Percentiles rank a stretch among this genome's conserved stretches.
phyloP scores from a whole-genome alignment of 2,888 invertebrate species.

The Melinaea marsaeus region DNA sequence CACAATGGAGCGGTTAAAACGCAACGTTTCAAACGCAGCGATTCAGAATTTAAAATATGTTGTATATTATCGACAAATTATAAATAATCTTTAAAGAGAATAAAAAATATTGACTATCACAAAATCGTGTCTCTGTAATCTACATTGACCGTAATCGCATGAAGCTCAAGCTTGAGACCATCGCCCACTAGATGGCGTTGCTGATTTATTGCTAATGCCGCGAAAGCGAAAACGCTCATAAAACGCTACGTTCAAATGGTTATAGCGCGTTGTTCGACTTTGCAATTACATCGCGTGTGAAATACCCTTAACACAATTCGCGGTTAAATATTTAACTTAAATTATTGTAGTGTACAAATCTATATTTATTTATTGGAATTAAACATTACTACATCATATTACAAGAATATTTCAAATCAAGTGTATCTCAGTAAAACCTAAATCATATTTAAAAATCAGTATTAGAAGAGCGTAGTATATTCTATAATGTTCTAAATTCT shows the following conservation, averaged over 20 bases:
- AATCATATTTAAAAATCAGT: background rate
- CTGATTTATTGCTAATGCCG: conserved; percentile 77
- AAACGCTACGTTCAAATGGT: conserved; percentile 57
- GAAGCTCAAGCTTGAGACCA: conserved; percentile 49
- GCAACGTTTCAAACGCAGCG: conserved; percentile 32
- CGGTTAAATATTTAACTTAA: conserved; percentile 18
- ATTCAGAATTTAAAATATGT: conserved; percentile 15
- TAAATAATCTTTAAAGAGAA: too few relatives aligned
- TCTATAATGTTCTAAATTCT: conserved; percentile 7
- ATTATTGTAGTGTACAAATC: background rate
- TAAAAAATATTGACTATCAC: background rate
- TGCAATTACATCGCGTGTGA: conserved; percentile 54
- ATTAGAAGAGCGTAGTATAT: background rate
- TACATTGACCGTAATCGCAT: conserved; percentile 51
- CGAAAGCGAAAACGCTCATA: conserved; percentile 76
- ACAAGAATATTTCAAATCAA: too few relatives aligned
- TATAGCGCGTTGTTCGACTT: conserved; percentile 65
- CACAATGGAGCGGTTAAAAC: conserved; percentile 27
- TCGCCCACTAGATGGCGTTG: conserved; percentile 66
- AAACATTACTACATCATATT: too few relatives aligned
- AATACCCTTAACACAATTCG: conserved; percentile 21
- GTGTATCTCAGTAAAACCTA: too few relatives aligned
- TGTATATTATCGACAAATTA: too few relatives aligned
- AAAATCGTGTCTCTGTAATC: background rate
- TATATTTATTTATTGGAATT: background rate